phyloP scores from a whole-genome alignment of 2,797 vertebrate genomes.

The Channa striata region DNA sequence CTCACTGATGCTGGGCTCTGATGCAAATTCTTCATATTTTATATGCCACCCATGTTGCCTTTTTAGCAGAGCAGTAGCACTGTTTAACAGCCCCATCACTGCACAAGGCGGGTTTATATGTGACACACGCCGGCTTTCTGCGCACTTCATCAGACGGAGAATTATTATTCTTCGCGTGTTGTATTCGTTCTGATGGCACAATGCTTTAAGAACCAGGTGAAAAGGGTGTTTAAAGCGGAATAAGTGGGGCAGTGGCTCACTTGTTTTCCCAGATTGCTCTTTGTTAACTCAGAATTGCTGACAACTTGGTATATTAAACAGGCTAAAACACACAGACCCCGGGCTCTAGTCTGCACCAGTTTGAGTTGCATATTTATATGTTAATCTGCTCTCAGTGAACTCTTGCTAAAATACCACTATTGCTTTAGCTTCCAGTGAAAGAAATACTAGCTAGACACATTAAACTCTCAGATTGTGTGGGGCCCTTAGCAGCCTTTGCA shows the following conservation, averaged over 20 bases:
- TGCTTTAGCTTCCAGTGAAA: constrained; percentile 8
- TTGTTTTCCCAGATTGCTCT: constrained; percentile 22
- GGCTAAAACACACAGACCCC: constrained; percentile 30
- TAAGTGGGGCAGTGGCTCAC: not conserved
- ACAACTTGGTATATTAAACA: constrained; percentile 44
- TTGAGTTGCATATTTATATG: constrained; percentile 44
- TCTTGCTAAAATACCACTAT: constrained; percentile 21
- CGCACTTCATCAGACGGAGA: not conserved
- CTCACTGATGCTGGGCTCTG: not conserved
- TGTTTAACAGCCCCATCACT: not conserved
- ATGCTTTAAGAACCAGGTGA: not conserved
- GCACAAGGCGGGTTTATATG: not conserved
- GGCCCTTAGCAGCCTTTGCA: not conserved
- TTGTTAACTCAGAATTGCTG: constrained; percentile 37
- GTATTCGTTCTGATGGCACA: constrained; percentile 5
- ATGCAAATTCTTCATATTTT: constrained; percentile 43
- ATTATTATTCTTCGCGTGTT: not conserved
- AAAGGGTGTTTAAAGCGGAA: not conserved
- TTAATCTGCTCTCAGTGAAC: not conserved
- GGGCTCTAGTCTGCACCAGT: constrained; percentile 47
- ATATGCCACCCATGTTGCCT: not conserved
- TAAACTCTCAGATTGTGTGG: not conserved
- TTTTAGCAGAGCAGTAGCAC: not conserved
- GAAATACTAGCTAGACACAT: constrained; percentile 1
- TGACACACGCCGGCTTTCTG: not conserved